Base-by-base conservation (phyloP, 2,113 vertebrate genomes). In the Ammospiza caudacuta region DNA sequence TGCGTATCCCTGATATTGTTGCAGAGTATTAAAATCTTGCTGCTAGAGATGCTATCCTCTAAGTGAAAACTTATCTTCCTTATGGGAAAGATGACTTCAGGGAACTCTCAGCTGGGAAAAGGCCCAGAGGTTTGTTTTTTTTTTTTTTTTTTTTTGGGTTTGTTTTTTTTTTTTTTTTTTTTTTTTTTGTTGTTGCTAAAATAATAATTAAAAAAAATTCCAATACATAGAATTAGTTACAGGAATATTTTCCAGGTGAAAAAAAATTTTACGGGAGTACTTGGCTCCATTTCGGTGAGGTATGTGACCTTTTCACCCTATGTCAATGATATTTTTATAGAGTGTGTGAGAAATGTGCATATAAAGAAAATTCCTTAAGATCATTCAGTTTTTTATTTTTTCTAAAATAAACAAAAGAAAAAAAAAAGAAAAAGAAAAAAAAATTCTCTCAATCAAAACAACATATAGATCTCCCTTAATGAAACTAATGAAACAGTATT, bases 51-150 rank as follows among this genome's bases (percentile, higher is more conserved):
- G 78, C 81, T 96, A 91, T 90, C 90, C 91, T 96, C 67, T 96
- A 92, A 94, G 89, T 96, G 94, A 92, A 97, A 96, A 95, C 88
- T 95, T 92, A 94, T 96, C 82, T 96, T 94, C 64, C 76, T 86
- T 96, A 83, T 73, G 72, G 83, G 81, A 93, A 97, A 88, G 80
- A 97, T 94, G 90, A 92, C 69, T 96, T 95, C 66, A 75, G 62
- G 92, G 79, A 94, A 91, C 80, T 91, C 82, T 83, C 27, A 6
- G 19, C 68, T 89, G 49, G 80, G 80, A 92, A 81, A 64, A 83
- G 72, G 44, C 73, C 39, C 73, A n/a, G 28, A 35, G 18, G 9
- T 33, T 39, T 11, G 17, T 72, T 9, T 39, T 39, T 39, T 39
- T 39, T 39, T 39, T 39, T 12, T 12, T 39, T 39, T 39, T 11